Conservation (phyloP, 2,888 invertebrate genomes). For the Athetis lepigone region DNA sequence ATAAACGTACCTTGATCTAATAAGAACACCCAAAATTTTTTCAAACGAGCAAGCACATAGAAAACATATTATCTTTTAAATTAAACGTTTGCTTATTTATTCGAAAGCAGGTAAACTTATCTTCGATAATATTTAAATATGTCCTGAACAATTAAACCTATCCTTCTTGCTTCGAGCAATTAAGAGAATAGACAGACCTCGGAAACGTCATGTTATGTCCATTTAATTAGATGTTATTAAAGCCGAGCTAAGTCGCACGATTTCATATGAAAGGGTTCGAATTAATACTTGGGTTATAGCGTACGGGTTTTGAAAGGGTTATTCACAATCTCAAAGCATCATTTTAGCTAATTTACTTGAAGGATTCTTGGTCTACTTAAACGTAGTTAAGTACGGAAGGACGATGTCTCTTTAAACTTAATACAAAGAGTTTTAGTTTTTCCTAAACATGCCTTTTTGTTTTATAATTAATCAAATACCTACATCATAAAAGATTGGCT, state of each 20-base stretch:
- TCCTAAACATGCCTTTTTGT: too few relatives aligned
- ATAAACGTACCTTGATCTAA: neutral
- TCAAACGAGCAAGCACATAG: neutral
- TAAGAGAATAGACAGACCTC: slow-evolving; percentile 6
- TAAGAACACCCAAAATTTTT: slow-evolving; percentile 4
- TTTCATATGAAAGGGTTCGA: neutral
- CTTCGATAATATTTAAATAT: slow-evolving; percentile 21
- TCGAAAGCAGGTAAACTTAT: slow-evolving; percentile 7
- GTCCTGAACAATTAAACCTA: slow-evolving; percentile 18
- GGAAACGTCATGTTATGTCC: neutral
- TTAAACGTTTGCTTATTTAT: slow-evolving; percentile 31
- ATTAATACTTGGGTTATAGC: neutral
- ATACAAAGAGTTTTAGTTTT: too few relatives aligned
- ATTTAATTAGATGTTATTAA: slow-evolving; percentile 21
- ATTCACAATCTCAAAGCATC: too few relatives aligned
- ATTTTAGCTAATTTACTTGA: too few relatives aligned
- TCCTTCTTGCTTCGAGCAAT: slow-evolving; percentile 14
- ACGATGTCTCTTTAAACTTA: too few relatives aligned
- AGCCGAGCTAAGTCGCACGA: neutral
- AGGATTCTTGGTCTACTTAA: too few relatives aligned
- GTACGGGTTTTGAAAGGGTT: too few relatives aligned
- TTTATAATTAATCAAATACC: too few relatives aligned
- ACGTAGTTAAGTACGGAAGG: too few relatives aligned
- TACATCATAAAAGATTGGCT: too few relatives aligned
- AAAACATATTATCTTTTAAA: slow-evolving; percentile 11